Base-by-base conservation (phyloP, 2,797 vertebrate genomes). In the Austrolebias charrua region DNA sequence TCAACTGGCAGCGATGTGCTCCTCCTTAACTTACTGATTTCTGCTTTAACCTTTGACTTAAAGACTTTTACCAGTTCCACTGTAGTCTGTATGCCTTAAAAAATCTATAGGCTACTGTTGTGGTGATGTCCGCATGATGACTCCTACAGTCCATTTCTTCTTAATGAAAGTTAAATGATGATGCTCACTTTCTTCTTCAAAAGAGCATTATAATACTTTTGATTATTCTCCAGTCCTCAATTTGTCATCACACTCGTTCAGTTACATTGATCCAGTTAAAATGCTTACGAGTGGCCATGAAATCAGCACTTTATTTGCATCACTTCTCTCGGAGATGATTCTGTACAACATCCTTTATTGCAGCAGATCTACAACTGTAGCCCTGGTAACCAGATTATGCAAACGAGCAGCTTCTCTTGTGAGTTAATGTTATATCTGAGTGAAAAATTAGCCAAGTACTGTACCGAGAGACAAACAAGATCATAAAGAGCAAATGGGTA, bases 1-100 rank as follows among this genome's bases (percentile, higher is more conserved):
- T 88, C 80, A 80, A 54, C 75, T 38, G 73, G 65, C 78, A 80
- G 76, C 76, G 24, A 67, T 58, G 75, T 81, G 82, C 82, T 82
- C 74, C 88, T 87, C 83, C 81, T 89, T 88, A 90, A 89, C 89
- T 83, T 68, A 78, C 78, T 73, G 84, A 88, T 89, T 86, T 75
- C 64, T 68, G 59, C 73, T 78, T 85, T 83, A 81, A 82, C 78
- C 82, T 74, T 60, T 72, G 79, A 81, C 82, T 74, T 63, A 8
- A 40, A 68, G 73, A 76, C 74, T 80, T 83, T 78, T 61, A 63
- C 79, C 71, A 71, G 57, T 73, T 78, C 62, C 42, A 71, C 65
- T 80, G 24, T 29, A 57, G 58, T 61, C 71, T 53, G 47, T 63
- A 42, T 55, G 57, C 56, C 14, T 73, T 45, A 64, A 49, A 71